phyloP scores from a whole-genome alignment of 2,888 invertebrate genomes.

The Ecliptopera silaceata region DNA sequence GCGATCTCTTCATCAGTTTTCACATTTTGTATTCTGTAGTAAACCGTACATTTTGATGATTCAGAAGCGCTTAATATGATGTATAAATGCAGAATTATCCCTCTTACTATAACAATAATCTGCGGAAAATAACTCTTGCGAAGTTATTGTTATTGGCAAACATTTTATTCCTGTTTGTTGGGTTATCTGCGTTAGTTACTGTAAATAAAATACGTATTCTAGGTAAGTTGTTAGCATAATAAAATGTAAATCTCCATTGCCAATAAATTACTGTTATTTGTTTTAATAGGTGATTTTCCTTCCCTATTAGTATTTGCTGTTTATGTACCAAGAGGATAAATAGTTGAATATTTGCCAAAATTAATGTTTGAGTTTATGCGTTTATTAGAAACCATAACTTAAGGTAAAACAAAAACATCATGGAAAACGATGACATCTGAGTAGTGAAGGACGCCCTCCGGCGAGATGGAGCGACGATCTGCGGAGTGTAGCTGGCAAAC shows the following conservation, averaged over 20 bases:
- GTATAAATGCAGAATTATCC: background rate
- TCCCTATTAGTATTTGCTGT: constrained; percentile 19
- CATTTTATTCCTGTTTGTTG: constrained; percentile 10
- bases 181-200: background rate
- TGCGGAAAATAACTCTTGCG: background rate
- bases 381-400: too few species aligned
- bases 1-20: constrained; percentile 37
- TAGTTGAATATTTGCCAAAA: constrained; percentile 71
- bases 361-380: constrained; percentile 65
- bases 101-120: background rate
- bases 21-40: constrained; percentile 20
- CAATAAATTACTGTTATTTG: constrained; percentile 14
- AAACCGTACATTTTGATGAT: constrained; percentile 41
- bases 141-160: background rate
- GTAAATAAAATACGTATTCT: constrained; percentile 2
- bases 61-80: constrained; percentile 23
- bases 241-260: constrained; percentile 13
- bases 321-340: constrained; percentile 26
- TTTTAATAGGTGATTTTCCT: constrained; percentile 25
- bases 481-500: too few species aligned
- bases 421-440: too few species aligned
- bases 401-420: too few species aligned
- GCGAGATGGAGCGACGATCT: too few species aligned
- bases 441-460: too few species aligned
- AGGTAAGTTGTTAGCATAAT: constrained; percentile 15